Base-by-base conservation (phyloP, 2,113 vertebrate genomes). In the Platichthys flesus region DNA sequence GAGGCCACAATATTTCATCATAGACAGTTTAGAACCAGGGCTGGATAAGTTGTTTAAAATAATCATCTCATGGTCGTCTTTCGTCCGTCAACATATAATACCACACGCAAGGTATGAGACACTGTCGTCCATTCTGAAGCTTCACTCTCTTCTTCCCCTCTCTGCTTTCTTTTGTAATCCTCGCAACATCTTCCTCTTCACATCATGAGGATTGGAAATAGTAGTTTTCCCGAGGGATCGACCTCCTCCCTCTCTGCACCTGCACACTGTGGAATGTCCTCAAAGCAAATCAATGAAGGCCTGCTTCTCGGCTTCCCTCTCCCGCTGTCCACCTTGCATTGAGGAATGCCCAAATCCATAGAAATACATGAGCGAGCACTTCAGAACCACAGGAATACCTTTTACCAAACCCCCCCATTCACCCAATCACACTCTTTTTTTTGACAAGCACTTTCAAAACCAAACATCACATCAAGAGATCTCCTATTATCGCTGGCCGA, bases 181-280 rank as follows among this genome's bases (percentile, higher is more conserved):
- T 23, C 16, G 23, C n/a, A 56, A 24, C 24, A 42, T 63, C 59
- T 57, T 45, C 49, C 18, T 56, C 21, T 73, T 84, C 68, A 66
- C 57, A 58, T 77, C 26, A 9, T 31, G 40, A 66, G 55, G 49
- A 66, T 72, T 31, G 55, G 24, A 59, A 61, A 81, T 78, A 58
- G 28, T 31, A 61, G 26, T 68, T 42, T 66, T 85, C 88, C 71
- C 73, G 14, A 23, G 63, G 70, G 89, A 75, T 37, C 54, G 8
- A 3, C 16, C 69, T 84, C 68, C 55, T 86, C 61, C 66, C 67
- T 78, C 57, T 55, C 60, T 88, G 90, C 90, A 90, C 91, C 91
- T 92, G 40, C 91, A 90, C 91, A 85, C 84, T 88, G 64, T 86
- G 91, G 93, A 92, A 94, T 92, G 85, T 86, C 76, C 82, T 78